phyloP scores from a whole-genome alignment of 2,888 invertebrate genomes.

The Acrobasis repandana region DNA sequence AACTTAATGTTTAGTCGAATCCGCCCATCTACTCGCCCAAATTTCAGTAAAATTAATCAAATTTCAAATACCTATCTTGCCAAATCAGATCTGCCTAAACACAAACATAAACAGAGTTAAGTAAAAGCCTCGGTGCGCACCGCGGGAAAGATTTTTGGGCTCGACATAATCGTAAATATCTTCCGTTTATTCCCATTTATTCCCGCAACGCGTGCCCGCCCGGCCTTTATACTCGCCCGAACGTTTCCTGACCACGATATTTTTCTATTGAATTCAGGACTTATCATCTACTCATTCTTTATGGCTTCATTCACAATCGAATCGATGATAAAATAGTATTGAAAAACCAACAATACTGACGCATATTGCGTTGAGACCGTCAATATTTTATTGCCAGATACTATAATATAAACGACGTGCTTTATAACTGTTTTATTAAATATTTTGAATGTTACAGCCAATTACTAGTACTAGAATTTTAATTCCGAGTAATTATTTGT shows the following conservation, averaged over 20 bases:
- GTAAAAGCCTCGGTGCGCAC: neutral
- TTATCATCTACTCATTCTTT: conserved; percentile 30
- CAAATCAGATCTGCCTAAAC: neutral
- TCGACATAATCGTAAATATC: conserved; percentile 43
- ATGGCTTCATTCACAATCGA: conserved; percentile 10
- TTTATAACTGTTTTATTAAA: neutral
- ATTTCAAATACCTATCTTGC: neutral
- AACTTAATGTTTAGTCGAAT: too few relatives aligned
- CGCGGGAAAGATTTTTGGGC: conserved; percentile 28
- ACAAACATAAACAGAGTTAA: conserved; percentile 7
- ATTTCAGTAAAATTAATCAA: neutral
- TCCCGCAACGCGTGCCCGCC: conserved; percentile 38
- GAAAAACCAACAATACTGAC: conserved; percentile 3
- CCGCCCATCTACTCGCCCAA: too few relatives aligned
- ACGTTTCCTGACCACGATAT: conserved; percentile 46
- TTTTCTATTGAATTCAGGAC: conserved; percentile 37
- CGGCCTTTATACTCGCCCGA: conserved; percentile 39
- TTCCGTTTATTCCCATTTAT: conserved; percentile 33
- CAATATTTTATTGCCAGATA: neutral
- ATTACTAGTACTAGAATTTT: neutral
- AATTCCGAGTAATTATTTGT: too few relatives aligned
- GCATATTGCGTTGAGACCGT: conserved; percentile 1
- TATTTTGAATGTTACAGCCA: neutral
- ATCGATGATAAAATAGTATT: conserved; percentile 17
- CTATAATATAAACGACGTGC: neutral